These are phyloP conservation scores for Coenobita brevimanus DNA, from an alignment of 1,140 invertebrate genomes.

Conservation along the genomic window DNA sequence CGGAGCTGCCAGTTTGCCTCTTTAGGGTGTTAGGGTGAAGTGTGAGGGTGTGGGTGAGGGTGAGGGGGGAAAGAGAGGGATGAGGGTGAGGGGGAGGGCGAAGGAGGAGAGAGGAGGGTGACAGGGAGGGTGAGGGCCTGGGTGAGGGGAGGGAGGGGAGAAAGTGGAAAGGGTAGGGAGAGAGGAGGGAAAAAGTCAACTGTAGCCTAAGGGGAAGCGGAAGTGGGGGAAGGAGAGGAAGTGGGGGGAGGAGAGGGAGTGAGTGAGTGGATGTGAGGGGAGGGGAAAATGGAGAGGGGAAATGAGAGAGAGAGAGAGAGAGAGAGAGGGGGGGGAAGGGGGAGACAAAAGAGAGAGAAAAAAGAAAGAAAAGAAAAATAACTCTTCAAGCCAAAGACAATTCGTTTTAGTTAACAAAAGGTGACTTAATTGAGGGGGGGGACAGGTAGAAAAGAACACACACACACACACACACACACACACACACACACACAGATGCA, in stretches of 20 bases:
- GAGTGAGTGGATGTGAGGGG: neutral
- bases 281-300: neutral
- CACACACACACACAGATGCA: too few relatives aligned
- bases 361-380: neutral
- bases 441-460: too few relatives aligned
- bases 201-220: neutral
- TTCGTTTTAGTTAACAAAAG: neutral
- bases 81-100: neutral
- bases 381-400: neutral
- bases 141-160: neutral
- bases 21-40: too few relatives aligned
- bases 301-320: conserved; percentile 7
- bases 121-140: neutral
- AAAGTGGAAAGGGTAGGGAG: neutral
- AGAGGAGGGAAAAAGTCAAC: neutral
- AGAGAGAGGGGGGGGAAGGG: conserved; percentile 2
- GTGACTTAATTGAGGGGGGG: neutral
- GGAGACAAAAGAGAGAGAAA: neutral
- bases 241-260: neutral
- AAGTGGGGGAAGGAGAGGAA: neutral
- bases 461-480: too few relatives aligned
- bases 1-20: too few relatives aligned
- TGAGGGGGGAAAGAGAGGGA: neutral
- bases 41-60: neutral
- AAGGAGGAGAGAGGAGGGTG: neutral